phyloP scores from a whole-genome alignment of 2,113 vertebrate genomes.

The Semicossyphus pulcher region DNA sequence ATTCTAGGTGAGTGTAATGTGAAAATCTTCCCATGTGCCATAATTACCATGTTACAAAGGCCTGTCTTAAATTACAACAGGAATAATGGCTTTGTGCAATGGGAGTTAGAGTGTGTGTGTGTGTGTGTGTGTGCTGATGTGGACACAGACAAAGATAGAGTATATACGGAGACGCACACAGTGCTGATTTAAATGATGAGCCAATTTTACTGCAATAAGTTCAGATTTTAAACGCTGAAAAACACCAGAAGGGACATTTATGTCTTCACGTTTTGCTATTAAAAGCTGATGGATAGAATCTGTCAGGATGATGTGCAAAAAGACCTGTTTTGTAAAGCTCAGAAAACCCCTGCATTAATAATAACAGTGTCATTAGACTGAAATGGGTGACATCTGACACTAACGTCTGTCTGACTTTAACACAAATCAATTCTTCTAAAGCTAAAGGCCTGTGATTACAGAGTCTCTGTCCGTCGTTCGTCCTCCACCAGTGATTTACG shows the following conservation, averaged over 20 bases:
- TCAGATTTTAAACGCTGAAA: too few relatives aligned
- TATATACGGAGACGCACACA: slow-evolving; percentile 4
- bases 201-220: too few relatives aligned
- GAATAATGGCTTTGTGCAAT: slow-evolving; percentile 69
- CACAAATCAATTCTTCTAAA: slow-evolving; percentile 24
- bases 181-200: too few relatives aligned
- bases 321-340: background rate
- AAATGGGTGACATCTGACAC: slow-evolving; percentile 36
- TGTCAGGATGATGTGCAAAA: background rate
- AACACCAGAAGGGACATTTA: too few relatives aligned
- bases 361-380: slow-evolving; percentile 13
- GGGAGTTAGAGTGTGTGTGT: slow-evolving; percentile 46
- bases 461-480: slow-evolving; percentile 6
- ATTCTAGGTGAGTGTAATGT: slow-evolving; percentile 77
- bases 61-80: slow-evolving; percentile 69
- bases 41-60: slow-evolving; percentile 79
- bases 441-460: slow-evolving; percentile 33
- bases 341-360: slow-evolving; percentile 20
- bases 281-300: too few relatives aligned
- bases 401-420: slow-evolving; percentile 21
- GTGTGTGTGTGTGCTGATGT: slow-evolving; percentile 6
- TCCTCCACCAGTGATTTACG: slow-evolving; percentile 45
- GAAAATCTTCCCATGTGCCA: slow-evolving; percentile 77
- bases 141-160: too few relatives aligned
- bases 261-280: too few relatives aligned